These are phyloP conservation scores for Pseudopodoces humilis DNA, from an alignment of 2,113 vertebrate genomes.

Conservation along the genomic window DNA sequence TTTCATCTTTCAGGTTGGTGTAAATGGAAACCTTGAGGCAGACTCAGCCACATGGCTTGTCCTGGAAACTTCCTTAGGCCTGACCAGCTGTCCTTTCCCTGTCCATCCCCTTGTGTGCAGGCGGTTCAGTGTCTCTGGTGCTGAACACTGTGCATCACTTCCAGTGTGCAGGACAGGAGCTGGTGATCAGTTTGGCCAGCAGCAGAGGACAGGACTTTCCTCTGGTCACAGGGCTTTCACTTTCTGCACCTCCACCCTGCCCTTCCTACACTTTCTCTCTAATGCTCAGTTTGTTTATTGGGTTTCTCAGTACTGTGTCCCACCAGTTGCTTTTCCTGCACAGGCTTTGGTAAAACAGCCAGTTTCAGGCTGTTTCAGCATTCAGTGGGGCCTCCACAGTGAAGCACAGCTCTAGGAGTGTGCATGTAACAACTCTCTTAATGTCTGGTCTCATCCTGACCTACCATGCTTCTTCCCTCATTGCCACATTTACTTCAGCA, in stretches of 20 bases:
- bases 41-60: background rate
- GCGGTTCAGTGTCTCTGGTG: background rate
- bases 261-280: background rate
- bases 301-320: background rate
- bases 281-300: background rate
- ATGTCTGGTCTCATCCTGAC: background rate
- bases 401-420: rapidly evolving
- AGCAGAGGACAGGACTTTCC: background rate
- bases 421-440: background rate
- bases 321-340: background rate
- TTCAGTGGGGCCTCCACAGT: background rate
- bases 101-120: background rate
- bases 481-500: background rate
- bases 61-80: background rate
- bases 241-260: background rate
- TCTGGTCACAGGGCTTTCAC: background rate
- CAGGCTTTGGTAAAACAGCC: background rate
- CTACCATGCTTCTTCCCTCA: background rate
- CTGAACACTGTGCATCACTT: rapidly evolving
- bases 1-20: background rate
- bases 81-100: background rate
- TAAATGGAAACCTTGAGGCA: background rate
- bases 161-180: background rate
- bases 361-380: too few relatives aligned
- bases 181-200: rapidly evolving